Evolutionary conservation across 1,140 invertebrate genomes (phyloP).

Genomic region (Drosophila arawakana): DNA sequence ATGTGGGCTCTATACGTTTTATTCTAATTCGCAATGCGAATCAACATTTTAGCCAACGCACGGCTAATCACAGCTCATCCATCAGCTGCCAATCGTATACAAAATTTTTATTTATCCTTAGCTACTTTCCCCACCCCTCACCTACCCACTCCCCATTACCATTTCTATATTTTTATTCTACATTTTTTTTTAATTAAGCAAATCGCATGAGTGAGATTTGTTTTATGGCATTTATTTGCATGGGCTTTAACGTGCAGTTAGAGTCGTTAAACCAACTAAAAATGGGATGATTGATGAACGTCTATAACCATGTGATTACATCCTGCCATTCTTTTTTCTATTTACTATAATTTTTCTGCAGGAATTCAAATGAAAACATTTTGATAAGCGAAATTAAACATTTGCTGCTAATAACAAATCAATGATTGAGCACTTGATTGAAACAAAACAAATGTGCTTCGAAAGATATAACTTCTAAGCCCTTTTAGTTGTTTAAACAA

Average conservation of each 20-base stretch:
- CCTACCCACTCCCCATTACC: neutral
- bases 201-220: conserved; percentile 33
- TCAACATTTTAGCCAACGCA: conserved; percentile 8
- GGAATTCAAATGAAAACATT: no score
- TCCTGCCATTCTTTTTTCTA: no score
- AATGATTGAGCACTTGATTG: no score
- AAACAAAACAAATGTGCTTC: no score
- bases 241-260: neutral
- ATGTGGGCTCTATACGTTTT: conserved; percentile 42
- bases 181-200: conserved; percentile 45
- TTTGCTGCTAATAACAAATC: no score
- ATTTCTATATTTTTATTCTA: neutral
- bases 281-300: neutral
- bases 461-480: no score
- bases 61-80: conserved; percentile 45
- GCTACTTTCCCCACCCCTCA: no score
- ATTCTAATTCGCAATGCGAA: conserved; percentile 66
- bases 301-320: neutral
- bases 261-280: neutral
- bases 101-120: conserved; percentile 7
- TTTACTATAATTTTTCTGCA: no score
- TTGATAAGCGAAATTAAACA: no score
- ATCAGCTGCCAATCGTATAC: conserved; percentile 30
- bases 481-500: no score
- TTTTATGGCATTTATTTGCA: neutral